Evolutionary conservation across 2,797 vertebrate genomes (phyloP), one percentile per base, ranked within the genome.

Genomic region (Valencia hispanica): DNA sequence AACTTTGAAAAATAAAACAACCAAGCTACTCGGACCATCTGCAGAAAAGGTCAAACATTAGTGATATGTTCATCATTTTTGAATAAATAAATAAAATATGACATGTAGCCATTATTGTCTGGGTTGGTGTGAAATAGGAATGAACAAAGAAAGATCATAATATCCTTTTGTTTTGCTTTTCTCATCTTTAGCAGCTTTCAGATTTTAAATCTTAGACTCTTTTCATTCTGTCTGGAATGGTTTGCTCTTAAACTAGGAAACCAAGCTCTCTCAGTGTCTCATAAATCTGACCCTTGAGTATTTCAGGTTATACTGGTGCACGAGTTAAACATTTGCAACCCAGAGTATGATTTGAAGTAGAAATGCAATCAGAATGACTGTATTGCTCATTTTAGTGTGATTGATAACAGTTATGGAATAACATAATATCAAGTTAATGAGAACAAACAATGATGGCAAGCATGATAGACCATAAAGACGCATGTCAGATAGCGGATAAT

Each of bases 1-100:
- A 94, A 97, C 91, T 99, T 99, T 72, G 98, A 99, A 84, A 99
- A 96, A 69, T 97, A 96, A 89, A 99, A 99, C 76, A 97, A 80
- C 97, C 97, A 99, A 75, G 94, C 93, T n/a, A 92, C 97, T 81
- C 91, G 94, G 84, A 98, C 87, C 98, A 99, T 98, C 98, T 99
- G 92, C 5, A 88, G 69, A 74, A 30, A 79, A 27, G 25, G 11
- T 86, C 55, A 88, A 32, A 81, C 41, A 71, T 18, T 0, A 1
- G 0, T 39, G 39, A 30, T 25, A 25, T 43, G 6, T 68, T 69
- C 45, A 47, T 47, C 2, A 47, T 47, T 61, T 61, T 20, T 34
- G 2, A 2, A 61, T 34, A 3, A 61, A 20, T 20, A 18, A 4
- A 18, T n/a, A 61, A 61, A 20, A 61, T 18, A 34, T 9, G 3